Conservation (phyloP, 1,140 invertebrate species). For the Neodiprion virginianus region DNA sequence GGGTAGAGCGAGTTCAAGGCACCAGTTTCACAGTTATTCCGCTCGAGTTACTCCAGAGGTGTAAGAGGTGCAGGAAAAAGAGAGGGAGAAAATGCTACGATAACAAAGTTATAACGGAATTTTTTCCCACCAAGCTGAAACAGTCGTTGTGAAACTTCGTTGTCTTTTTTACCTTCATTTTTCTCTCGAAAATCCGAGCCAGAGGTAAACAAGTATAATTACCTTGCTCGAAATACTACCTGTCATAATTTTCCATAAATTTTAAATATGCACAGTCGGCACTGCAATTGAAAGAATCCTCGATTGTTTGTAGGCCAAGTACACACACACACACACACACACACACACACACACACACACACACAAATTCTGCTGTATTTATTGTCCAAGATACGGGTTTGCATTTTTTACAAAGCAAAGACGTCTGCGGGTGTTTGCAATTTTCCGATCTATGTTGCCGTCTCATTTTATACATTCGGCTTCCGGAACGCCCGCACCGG, state of each 20-base stretch:
- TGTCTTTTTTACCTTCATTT: background rate
- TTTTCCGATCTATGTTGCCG: too few species aligned
- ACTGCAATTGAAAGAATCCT: background rate
- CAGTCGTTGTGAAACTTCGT: background rate
- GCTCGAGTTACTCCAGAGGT: background rate
- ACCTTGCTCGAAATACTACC: background rate
- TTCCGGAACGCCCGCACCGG: too few species aligned
- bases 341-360: too few species aligned
- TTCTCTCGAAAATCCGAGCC: background rate
- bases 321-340: too few species aligned
- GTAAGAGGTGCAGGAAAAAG: too few species aligned
- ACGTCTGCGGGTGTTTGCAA: too few species aligned
- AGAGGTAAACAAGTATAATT: background rate
- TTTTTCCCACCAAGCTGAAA: background rate
- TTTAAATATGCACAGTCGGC: background rate
- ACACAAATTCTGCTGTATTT: too few species aligned
- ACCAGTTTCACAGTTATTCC: background rate
- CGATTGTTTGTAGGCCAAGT: background rate
- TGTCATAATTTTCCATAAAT: background rate
- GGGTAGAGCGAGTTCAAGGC: background rate
- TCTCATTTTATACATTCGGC: too few species aligned
- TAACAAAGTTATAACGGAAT: background rate
- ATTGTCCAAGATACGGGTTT: too few species aligned
- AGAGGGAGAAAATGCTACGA: background rate
- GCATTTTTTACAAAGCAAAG: too few species aligned